Conservation (phyloP, 2,113 vertebrate genomes). For the Sceloporus tristichus region DNA sequence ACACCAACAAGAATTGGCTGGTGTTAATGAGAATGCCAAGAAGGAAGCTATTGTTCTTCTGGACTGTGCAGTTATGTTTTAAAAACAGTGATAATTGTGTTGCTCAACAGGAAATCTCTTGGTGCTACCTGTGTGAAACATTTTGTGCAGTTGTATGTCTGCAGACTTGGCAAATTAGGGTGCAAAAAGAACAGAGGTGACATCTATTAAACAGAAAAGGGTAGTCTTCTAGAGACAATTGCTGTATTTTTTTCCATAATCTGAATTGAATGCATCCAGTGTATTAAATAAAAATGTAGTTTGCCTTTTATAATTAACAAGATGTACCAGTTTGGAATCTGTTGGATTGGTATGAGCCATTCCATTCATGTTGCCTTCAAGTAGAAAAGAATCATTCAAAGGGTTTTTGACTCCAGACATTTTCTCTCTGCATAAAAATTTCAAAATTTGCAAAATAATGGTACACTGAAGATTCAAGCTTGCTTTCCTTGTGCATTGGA, state of each 20-base stretch:
- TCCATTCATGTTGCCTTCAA: not conserved
- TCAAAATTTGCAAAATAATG: not conserved
- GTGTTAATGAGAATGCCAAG: slow-evolving; percentile 2
- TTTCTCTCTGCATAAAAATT: not conserved
- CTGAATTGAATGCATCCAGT: rapidly evolving
- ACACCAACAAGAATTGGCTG: not conserved
- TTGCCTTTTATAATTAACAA: not conserved
- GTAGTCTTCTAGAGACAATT: not conserved
- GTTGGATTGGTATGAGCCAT: rapidly evolving
- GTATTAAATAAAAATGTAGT: not conserved
- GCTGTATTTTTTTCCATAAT: not conserved
- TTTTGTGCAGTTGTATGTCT: slow-evolving; percentile 11
- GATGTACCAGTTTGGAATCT: not conserved
- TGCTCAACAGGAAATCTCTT: not conserved
- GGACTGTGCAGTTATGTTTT: slow-evolving; percentile 12
- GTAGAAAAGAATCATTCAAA: not conserved
- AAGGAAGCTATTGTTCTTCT: slow-evolving; percentile 9
- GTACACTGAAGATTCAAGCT: not conserved
- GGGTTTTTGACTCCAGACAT: rapidly evolving
- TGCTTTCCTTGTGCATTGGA: not conserved
- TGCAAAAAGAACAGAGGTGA: not conserved
- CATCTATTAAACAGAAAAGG: not conserved
- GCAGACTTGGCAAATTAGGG: not conserved
- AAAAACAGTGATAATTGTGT: not conserved
- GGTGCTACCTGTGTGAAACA: not conserved